Evolutionary conservation across 2,113 vertebrate genomes (phyloP).

Genomic region (Mustelus asterias): DNA sequence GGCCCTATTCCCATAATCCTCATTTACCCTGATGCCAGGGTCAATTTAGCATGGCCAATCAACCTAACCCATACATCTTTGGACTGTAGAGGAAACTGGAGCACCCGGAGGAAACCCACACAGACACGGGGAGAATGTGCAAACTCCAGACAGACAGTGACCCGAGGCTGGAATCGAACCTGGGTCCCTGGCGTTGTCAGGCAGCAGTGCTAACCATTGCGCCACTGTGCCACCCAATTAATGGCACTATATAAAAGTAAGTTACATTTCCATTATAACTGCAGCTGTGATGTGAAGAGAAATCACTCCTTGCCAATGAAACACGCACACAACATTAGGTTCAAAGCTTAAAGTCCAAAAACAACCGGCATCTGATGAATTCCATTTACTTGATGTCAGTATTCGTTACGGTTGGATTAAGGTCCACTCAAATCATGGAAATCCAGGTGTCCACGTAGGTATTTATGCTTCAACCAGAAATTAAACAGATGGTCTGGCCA

Average conservation of each 20-base stretch:
- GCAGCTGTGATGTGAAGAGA: neutral
- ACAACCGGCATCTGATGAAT: neutral
- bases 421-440: neutral
- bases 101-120: no score
- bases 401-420: neutral
- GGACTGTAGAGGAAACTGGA: no score
- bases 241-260: neutral
- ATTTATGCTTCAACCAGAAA: neutral
- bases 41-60: no score
- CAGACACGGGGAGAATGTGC: no score
- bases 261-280: neutral
- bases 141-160: no score
- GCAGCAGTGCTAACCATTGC: no score
- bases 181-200: no score
- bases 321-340: neutral
- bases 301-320: neutral
- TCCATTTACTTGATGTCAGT: neutral
- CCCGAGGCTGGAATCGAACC: no score
- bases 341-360: neutral
- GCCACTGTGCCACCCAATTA: neutral
- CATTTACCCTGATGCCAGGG: no score
- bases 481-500: neutral
- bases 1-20: no score
- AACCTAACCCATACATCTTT: no score
- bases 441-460: neutral